A percentile compares a stretch with the other conserved stretches of the same genome.
Evolutionary conservation across 1,140 invertebrate species (phyloP).

Genomic region (Drosophila guanche): DNA sequence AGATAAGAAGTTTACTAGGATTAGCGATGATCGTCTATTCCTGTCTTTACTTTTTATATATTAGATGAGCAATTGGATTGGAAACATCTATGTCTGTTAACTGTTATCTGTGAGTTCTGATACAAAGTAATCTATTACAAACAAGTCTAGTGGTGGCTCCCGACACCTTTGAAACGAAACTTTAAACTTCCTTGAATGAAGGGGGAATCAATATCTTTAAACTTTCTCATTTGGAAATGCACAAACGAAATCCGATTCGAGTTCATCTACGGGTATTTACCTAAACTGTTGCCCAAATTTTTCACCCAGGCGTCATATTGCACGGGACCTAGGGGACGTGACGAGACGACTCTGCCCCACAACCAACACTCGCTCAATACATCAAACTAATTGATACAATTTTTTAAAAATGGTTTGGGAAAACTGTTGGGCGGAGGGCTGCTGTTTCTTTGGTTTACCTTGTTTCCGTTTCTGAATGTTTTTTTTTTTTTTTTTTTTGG

Average conservation of each 20-base stretch:
- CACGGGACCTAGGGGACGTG: not conserved
- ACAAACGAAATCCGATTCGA: slow-evolving; percentile 7
- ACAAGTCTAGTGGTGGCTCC: too few species aligned
- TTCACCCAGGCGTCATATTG: slow-evolving; percentile 18
- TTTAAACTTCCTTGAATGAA: too few species aligned
- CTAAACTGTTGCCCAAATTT: slow-evolving; percentile 22
- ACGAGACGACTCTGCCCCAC: too few species aligned
- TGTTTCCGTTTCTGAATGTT: not conserved
- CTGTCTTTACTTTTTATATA: too few species aligned
- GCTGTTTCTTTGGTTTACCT: slow-evolving; percentile 28
- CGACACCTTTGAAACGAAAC: too few species aligned
- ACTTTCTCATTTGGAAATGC: not conserved
- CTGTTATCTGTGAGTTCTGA: too few species aligned
- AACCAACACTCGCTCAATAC: not conserved
- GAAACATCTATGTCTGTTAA: too few species aligned
- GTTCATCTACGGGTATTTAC: slow-evolving; percentile 13
- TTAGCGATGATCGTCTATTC: too few species aligned
- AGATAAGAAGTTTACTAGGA: too few species aligned
- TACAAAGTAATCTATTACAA: too few species aligned
- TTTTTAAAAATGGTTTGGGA: slow-evolving; percentile 6
- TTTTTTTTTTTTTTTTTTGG: slow-evolving; percentile 16
- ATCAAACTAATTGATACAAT: slow-evolving; percentile 51
- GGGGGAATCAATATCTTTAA: too few species aligned
- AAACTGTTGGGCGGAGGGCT: slow-evolving; percentile 7
- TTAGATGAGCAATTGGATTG: too few species aligned